Base-by-base conservation (phyloP, 2,113 vertebrate genomes). In the Periophthalmodon schlosseri region DNA sequence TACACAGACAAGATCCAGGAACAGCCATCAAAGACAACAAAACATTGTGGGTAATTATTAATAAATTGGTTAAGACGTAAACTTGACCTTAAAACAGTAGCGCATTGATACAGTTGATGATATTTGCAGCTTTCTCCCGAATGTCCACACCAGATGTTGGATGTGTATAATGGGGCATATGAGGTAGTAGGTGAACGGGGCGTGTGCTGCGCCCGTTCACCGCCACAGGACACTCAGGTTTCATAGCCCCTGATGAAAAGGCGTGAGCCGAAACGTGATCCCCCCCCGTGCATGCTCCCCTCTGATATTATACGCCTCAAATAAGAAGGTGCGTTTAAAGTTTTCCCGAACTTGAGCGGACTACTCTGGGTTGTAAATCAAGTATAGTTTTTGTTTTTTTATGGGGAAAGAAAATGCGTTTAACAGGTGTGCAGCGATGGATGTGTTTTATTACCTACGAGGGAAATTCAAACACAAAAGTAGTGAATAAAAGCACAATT, bases 221-320 rank as follows among this genome's bases (percentile, higher is more conserved):
- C 66, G 79, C 72, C 69, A 67, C 74, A 50, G 56, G 46, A 18
- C 49, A 34, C 76, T 91, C 76, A 10, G 63, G 73, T 91, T 91
- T 85, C 87, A 83, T 54, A 69, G 79, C 34, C 65, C 50, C 54
- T 86, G 88, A 93, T 92, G 90, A 92, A 88, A 85, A 90, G 76
- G 88, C 86, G 88, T 79, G 82, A 70, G 70, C 23, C 2, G 60
- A 63, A 34, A 63, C 60, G 12, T 63, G 60, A 63, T 33, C 60
- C 15, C 14, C 60, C 24, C 23, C 2, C 18, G n/a, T n/a, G 15
- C 50, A 15, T 60, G 21, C 23, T 13, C 12, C 57, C 57, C 57
- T 79, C 70, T 86, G 79, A 86, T 89, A 74, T 83, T 34, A 63
- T 18, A 18, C 23, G 34, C 44, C 69, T 33, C 75, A 89, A 78